Base-by-base conservation (phyloP, 2,113 vertebrate species). In the Cyanoderma ruficeps region DNA sequence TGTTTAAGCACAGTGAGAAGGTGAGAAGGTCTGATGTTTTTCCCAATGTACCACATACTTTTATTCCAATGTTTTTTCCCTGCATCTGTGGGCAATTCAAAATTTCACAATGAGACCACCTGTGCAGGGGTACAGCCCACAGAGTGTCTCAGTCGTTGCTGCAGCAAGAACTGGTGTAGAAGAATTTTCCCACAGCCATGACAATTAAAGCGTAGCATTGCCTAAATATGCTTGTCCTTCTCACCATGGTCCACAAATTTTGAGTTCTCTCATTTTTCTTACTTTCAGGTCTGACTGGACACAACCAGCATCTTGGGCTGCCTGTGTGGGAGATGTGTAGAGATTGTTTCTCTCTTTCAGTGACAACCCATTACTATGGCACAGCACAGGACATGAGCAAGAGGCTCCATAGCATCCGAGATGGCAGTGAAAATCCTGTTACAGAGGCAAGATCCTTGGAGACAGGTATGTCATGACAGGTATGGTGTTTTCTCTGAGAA, bases 231-330 rank as follows among this genome's bases (percentile, higher is more conserved):
- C 18, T 72, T 69, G 23, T 75, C 31, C 52, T 89, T 55, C 46
- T 76, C 35, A 67, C 23, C 22, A 42, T 8, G 49, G 41, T 19
- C 56, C 17, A 7, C 42, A 59, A 44, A 39, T 63, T 20, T 20
- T 63, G 35, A 53, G 30, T 35, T 74, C 3, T 80, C 21, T 83
- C 20, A 4, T 67, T 25, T 46, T 46, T 68, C 72, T 70, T 7
- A 12, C 46, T 83, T 90, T 81, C 85, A 92, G 79, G 27, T 89
- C 68, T 61, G 60, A 41, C 35, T 41, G 47, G 82, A 81, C 44
- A n/a, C 1, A 3, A 18, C 41, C 15, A 67, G 9, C 6, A 1
- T 39, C 50, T 79, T 46, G 37, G 15, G 13, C 4, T 63, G 20
- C 12, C 77, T 80, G 27, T 39, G 7, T 22, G 44, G 42, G 20